Base-by-base conservation (phyloP, 2,113 vertebrate genomes). In the Calidris pygmaea region DNA sequence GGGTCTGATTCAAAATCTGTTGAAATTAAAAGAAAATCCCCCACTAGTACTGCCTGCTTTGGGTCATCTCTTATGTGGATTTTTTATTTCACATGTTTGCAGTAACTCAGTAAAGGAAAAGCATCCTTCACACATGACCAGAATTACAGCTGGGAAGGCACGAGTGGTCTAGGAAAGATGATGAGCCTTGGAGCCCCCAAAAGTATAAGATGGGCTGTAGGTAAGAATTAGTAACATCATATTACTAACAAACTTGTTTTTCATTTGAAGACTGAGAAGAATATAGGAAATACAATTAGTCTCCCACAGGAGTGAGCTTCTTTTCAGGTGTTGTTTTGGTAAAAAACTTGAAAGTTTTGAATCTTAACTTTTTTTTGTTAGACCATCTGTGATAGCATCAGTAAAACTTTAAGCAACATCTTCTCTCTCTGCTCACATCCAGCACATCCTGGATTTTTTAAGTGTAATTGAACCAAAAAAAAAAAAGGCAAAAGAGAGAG, bases 381-480 rank as follows among this genome's bases (percentile, higher is more conserved):
- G 35, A 52, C 34, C 70, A 60, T 37, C 52, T 91, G 60, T 68
- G 62, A 68, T 56, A 77, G 30, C 45, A 52, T 87, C 81, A 85
- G 66, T 59, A 84, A 92, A 94, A 96, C 75, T 91, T 91, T 50
- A 89, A 91, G 73, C 67, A 68, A 19, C 45, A 30, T 45, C 52
- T 45, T 77, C 71, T 58, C 58, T 79, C 53, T 78, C 73, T 91
- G 65, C 76, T 94, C 77, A 78, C 79, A 90, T 90, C 76, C 68
- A 86, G 63, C 60, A 52, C 68, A 70, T 52, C 85, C 68, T 86
- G 79, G 67, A 63, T 88, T 95, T 92, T 80, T 75, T 4, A 85
- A 95, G 68, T 84, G 72, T 90, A 96, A 90, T 73, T 90, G 87
- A 92, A 93, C 75, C 7, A 58, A 79, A 75, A 58, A 91, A 59